A percentile compares a stretch with the other conserved stretches of the same genome.
Conservation (phyloP, 2,113 vertebrate species). For the Heterotis niloticus region DNA sequence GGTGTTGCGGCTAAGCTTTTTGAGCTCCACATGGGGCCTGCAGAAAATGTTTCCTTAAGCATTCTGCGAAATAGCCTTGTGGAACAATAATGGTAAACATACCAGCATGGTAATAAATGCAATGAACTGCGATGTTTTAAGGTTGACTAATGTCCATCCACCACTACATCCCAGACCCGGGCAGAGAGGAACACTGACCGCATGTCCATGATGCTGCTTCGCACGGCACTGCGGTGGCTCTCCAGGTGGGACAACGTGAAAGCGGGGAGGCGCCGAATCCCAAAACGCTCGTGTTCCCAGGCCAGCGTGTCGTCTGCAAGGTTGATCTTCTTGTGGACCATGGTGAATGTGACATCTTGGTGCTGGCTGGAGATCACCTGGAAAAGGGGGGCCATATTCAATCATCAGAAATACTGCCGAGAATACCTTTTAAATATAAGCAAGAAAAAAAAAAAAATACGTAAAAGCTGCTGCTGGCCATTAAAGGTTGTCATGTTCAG, state of each 20-base stretch:
- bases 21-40: conserved; percentile 83
- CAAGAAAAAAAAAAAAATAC: no score
- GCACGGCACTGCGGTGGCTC: conserved; percentile 81
- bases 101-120: not conserved
- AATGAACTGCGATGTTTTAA: not conserved
- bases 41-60: conserved; percentile 11
- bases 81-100: not conserved
- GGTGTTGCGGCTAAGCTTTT: conserved; percentile 83
- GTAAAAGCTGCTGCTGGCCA: no score
- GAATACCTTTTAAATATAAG: no score
- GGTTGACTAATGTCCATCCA: no score
- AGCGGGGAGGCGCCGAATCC: conserved; percentile 88
- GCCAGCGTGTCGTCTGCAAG: conserved; percentile 92
- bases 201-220: conserved; percentile 94
- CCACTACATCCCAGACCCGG: no score
- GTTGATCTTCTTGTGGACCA: conserved; percentile 99
- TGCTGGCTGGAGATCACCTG: conserved; percentile 81
- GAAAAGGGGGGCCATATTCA: not conserved
- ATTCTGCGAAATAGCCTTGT: not conserved
- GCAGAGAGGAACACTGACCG: conserved; percentile 72
- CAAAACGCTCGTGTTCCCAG: conserved; percentile 97
- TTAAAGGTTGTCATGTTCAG: no score
- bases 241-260: conserved; percentile 93
- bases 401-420: not conserved
- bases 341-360: conserved; percentile 87